Conservation (phyloP, 2,113 vertebrate genomes). For the Sander vitreus region DNA sequence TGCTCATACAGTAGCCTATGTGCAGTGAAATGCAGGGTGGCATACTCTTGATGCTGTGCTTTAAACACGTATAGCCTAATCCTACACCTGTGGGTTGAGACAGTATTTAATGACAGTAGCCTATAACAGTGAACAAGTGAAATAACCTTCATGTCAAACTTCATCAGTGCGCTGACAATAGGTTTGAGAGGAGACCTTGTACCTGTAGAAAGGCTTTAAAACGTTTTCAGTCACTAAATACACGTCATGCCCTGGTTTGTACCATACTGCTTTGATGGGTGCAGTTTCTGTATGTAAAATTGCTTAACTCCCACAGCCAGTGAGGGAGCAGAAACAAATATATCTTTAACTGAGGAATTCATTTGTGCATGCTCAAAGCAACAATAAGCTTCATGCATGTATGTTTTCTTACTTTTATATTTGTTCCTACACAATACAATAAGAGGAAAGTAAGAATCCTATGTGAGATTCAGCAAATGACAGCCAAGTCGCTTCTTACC, state of each 20-base stretch:
- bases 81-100: background rate
- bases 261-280: background rate
- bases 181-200: background rate
- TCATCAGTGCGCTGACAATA: slow-evolving; percentile 11
- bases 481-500: background rate
- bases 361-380: background rate
- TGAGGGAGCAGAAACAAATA: background rate
- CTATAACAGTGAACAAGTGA: background rate
- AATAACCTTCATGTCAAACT: slow-evolving; percentile 2
- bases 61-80: background rate
- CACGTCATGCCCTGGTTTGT: background rate
- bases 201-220: background rate
- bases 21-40: background rate
- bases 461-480: background rate
- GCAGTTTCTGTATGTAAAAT: background rate
- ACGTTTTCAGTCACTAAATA: background rate
- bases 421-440: too few species aligned
- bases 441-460: too few species aligned
- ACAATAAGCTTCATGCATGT: background rate
- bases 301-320: background rate
- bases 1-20: background rate
- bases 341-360: background rate
- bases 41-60: background rate
- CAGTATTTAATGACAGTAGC: background rate
- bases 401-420: too few species aligned